phyloP scores from a whole-genome alignment of 2,888 invertebrate species.

The Euspilapteryx auroguttella region DNA sequence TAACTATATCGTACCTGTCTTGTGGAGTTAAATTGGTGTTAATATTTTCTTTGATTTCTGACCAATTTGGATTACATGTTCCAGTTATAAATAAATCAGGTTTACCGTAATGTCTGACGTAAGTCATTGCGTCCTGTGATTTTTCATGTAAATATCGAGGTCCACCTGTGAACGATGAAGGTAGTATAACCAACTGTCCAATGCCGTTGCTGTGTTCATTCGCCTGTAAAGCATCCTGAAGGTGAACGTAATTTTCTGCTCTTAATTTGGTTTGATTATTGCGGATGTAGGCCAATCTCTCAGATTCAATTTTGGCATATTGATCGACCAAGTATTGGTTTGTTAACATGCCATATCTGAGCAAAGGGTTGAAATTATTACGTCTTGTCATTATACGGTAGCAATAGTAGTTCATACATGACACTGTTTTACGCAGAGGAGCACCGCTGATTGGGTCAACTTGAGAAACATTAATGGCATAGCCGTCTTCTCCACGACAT shows the following conservation, averaged over 20 bases:
- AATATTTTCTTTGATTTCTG: not conserved
- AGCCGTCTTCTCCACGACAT: not conserved
- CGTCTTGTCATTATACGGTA: not conserved
- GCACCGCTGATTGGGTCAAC: not conserved
- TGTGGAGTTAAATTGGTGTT: constrained; percentile 11
- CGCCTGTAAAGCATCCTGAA: constrained; percentile 9
- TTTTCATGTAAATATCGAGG: constrained; percentile 13
- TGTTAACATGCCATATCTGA: not conserved
- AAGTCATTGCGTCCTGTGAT: constrained; percentile 9
- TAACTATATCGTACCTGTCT: constrained; percentile 5
- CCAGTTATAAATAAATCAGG: constrained; percentile 7
- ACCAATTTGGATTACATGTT: constrained; percentile 1
- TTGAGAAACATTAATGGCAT: not conserved
- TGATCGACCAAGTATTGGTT: constrained; percentile 15
- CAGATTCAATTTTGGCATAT: constrained; percentile 14
- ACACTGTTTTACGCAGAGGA: not conserved
- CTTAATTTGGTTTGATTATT: constrained; percentile 11
- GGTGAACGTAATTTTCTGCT: constrained; percentile 11
- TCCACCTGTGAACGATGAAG: constrained; percentile 9
- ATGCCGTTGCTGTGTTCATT: constrained; percentile 3
- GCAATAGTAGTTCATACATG: not conserved
- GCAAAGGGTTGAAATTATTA: not conserved
- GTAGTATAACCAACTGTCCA: constrained; percentile 7
- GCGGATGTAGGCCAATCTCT: constrained; percentile 11
- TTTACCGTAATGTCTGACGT: constrained; percentile 11